phyloP scores from a whole-genome alignment of 2,888 invertebrate species.

The Xanthia icteritia region DNA sequence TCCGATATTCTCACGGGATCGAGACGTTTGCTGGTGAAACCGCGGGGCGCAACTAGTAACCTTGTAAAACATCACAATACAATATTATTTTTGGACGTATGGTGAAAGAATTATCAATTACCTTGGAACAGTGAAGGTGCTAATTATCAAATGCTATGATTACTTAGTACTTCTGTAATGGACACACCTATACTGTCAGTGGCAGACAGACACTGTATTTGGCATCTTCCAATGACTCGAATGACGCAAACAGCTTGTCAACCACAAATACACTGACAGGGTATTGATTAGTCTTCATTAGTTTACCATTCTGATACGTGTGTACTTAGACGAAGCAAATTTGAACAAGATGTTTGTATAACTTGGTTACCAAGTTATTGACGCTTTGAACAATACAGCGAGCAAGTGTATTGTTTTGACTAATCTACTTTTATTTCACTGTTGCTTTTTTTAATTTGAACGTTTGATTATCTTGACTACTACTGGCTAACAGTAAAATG shows the following conservation, averaged over 20 bases:
- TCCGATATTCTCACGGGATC: too few relatives aligned
- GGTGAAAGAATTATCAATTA: too few relatives aligned
- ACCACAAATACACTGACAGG: slow-evolving; percentile 41
- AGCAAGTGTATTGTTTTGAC: neutral
- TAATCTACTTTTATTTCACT: neutral
- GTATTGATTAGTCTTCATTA: slow-evolving; percentile 45
- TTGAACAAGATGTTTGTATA: slow-evolving; percentile 8
- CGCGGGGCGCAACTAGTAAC: too few relatives aligned
- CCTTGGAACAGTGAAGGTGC: too few relatives aligned
- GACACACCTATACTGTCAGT: neutral
- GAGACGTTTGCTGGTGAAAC: too few relatives aligned
- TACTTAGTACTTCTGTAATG: neutral
- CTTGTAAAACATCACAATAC: too few relatives aligned
- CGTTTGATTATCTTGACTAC: neutral
- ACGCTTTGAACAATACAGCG: neutral
- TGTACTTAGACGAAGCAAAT: slow-evolving; percentile 3
- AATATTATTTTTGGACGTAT: too few relatives aligned
- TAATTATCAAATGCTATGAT: too few relatives aligned
- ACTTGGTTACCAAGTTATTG: slow-evolving; percentile 2
- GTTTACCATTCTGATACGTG: slow-evolving; percentile 35
- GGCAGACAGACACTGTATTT: neutral
- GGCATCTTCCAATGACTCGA: slow-evolving; percentile 15
- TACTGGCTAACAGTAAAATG: neutral
- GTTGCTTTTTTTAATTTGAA: neutral
- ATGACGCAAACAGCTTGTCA: slow-evolving; percentile 39